Conservation (phyloP, 2,888 invertebrate genomes). For the Agrilus cyanescens region DNA sequence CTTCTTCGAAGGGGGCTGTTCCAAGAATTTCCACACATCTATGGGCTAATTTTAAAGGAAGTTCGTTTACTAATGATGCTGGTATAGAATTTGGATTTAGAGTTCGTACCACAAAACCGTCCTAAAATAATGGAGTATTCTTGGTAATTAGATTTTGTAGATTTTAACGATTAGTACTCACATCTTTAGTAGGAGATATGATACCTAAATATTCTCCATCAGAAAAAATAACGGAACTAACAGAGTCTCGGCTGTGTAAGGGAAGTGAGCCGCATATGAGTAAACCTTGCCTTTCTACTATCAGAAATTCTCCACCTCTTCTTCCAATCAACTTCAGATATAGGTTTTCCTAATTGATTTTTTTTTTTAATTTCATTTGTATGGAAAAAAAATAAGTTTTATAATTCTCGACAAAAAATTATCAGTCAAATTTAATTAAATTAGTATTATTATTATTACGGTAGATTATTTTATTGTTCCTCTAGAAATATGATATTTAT, state of each 20-base stretch:
- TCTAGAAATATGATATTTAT: too few species aligned
- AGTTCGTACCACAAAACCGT: constrained; percentile 67
- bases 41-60: constrained; percentile 64
- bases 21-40: constrained; percentile 71
- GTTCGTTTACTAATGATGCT: constrained; percentile 46
- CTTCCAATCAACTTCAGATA: constrained; percentile 57
- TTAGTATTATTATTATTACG: too few species aligned
- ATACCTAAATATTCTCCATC: constrained; percentile 71
- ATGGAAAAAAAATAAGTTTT: constrained; percentile 16
- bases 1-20: constrained; percentile 59
- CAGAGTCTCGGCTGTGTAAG: constrained; percentile 35
- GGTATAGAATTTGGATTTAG: constrained; percentile 51
- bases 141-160: neutral
- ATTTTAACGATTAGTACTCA: constrained; percentile 31
- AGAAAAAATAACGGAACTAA: constrained; percentile 52
- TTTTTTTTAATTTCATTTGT: too few species aligned
- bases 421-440: too few species aligned
- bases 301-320: constrained; percentile 40
- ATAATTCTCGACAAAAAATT: constrained; percentile 7
- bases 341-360: constrained; percentile 52
- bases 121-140: constrained; percentile 38
- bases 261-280: constrained; percentile 38
- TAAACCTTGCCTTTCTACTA: constrained; percentile 43
- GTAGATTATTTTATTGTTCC: too few species aligned
- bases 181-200: constrained; percentile 69